phyloP scores from a whole-genome alignment of 2,888 invertebrate species.

The Dicranocentrus wangi region DNA sequence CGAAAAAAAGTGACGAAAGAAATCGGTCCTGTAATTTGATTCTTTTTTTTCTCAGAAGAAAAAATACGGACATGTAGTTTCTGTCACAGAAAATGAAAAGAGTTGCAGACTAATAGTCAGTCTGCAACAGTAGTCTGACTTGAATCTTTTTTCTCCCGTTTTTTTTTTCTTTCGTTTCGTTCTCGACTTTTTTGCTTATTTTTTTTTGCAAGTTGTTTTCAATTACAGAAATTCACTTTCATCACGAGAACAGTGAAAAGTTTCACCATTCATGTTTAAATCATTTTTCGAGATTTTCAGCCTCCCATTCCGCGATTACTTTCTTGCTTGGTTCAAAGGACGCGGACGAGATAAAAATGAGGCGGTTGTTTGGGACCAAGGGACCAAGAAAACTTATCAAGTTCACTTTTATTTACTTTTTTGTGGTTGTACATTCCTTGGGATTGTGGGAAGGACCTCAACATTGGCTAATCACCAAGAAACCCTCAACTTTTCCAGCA shows the following conservation, averaged over 20 bases:
- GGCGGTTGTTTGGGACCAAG: background rate
- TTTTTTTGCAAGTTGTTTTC: background rate
- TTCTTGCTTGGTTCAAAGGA: too few species aligned
- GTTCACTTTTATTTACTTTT: too few species aligned
- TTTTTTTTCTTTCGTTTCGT: background rate
- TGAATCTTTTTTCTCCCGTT: background rate
- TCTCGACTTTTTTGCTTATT: background rate
- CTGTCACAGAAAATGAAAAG: too few species aligned
- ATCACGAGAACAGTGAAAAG: too few species aligned
- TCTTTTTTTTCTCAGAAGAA: background rate
- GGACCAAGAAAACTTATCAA: background rate
- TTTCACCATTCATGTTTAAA: background rate
- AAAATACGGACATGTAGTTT: background rate
- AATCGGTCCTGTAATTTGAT: background rate
- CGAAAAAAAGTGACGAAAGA: background rate
- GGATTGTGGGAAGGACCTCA: too few species aligned
- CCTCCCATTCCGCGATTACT: too few species aligned
- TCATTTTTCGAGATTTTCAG: background rate
- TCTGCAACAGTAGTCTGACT: too few species aligned
- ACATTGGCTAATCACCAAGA: too few species aligned
- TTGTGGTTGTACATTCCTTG: too few species aligned
- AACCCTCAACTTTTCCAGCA: too few species aligned
- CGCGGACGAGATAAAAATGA: too few species aligned
- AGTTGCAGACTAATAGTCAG: too few species aligned
- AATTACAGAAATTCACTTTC: background rate